Percentiles rank a stretch among this genome's conserved stretches.
Conservation (phyloP, 2,797 vertebrate species). For the Melopsittacus undulatus region DNA sequence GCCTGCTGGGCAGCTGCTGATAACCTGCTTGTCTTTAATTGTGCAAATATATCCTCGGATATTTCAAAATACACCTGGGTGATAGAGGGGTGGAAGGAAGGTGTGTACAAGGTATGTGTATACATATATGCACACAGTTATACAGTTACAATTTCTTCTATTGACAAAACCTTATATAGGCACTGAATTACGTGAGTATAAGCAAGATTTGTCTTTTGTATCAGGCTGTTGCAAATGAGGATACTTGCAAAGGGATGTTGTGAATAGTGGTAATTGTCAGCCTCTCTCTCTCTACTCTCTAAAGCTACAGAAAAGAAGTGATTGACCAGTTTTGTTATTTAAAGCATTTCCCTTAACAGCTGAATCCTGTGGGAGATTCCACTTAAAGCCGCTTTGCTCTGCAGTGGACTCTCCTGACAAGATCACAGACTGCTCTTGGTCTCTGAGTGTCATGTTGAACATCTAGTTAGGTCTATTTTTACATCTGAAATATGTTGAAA, state of each 20-base stretch:
- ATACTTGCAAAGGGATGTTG: neutral
- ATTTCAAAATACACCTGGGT: neutral
- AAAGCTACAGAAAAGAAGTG: neutral
- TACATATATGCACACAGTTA: neutral
- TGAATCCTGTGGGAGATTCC: constrained; percentile 32
- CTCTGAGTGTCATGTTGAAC: neutral
- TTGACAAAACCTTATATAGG: neutral
- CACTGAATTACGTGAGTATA: neutral
- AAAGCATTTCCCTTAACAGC: constrained; percentile 26
- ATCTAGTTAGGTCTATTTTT: constrained; percentile 55
- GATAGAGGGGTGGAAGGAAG: neutral
- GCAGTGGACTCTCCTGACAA: neutral
- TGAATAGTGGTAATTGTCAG: neutral
- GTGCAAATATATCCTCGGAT: neutral
- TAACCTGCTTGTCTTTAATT: neutral
- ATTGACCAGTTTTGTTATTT: constrained; percentile 23
- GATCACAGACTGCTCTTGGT: constrained; percentile 41
- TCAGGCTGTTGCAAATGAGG: neutral
- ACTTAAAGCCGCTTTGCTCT: neutral
- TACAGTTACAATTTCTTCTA: neutral
- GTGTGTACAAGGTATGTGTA: neutral
- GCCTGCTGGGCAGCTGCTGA: neutral
- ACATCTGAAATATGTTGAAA: constrained; percentile 28
- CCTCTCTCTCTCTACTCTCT: neutral
- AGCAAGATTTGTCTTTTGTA: neutral